Evolutionary conservation across 1,140 invertebrate genomes (phyloP).

Genomic region (Sinonovacula constricta): DNA sequence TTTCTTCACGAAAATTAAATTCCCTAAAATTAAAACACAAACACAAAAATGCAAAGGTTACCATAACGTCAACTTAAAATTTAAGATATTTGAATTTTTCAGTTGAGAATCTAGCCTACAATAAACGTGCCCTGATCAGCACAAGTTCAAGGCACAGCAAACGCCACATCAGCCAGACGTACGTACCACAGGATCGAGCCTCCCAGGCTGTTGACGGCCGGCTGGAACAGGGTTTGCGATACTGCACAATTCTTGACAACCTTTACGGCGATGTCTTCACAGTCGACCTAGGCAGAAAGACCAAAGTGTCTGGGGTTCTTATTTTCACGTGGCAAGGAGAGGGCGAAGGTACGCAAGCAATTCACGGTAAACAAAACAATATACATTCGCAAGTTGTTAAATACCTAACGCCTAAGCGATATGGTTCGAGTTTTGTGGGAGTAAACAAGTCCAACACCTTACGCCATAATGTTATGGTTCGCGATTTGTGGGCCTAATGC

Average conservation of each 20-base stretch:
- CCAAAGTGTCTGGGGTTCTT: slow-evolving; percentile 79
- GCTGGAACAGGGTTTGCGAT: slow-evolving; percentile 75
- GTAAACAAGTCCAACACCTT: too few species aligned
- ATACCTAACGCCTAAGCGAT: too few species aligned
- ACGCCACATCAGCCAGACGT: slow-evolving; percentile 75
- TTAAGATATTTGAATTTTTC: too few species aligned
- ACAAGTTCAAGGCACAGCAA: slow-evolving; percentile 65
- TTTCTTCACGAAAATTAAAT: too few species aligned
- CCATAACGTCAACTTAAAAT: too few species aligned
- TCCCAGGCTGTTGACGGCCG: slow-evolving; percentile 81
- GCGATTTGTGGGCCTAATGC: too few species aligned
- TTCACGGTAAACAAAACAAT: too few species aligned
- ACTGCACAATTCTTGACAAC: slow-evolving; percentile 82
- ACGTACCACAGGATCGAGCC: slow-evolving; percentile 74
- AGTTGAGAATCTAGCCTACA: slow-evolving; percentile 82
- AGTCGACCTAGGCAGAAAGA: slow-evolving; percentile 80
- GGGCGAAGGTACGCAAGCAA: slow-evolving; percentile 80
- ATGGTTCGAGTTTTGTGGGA: too few species aligned
- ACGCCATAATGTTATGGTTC: too few species aligned
- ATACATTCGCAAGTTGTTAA: too few species aligned
- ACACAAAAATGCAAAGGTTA: too few species aligned
- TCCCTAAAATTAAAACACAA: too few species aligned
- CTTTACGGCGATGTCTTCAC: slow-evolving; percentile 82
- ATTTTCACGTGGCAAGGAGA: slow-evolving; percentile 81
- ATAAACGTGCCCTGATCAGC: slow-evolving; percentile 81